phyloP scores from a whole-genome alignment of 2,888 invertebrate genomes.

The Alloplasta piceator region DNA sequence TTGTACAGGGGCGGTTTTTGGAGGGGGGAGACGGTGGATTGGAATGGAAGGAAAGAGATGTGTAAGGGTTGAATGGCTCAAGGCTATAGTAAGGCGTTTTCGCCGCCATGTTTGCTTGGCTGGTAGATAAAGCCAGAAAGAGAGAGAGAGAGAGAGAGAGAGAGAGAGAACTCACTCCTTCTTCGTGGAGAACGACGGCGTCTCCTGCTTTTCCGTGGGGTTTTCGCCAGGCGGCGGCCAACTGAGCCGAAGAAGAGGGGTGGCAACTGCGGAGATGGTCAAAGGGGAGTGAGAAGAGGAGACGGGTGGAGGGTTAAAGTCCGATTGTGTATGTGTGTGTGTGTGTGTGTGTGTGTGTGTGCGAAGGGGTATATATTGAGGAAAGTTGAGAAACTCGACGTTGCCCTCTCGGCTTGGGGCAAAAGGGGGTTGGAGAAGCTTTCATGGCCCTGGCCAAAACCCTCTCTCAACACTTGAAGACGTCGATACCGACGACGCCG shows the following conservation, averaged over 20 bases:
- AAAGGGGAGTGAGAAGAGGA: slow-evolving; percentile 38
- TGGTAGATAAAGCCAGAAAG: slow-evolving; percentile 45
- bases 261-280: slow-evolving; percentile 58
- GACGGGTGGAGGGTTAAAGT: slow-evolving; percentile 35
- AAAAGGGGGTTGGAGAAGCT: slow-evolving; percentile 33
- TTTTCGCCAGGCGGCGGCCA: slow-evolving; percentile 72
- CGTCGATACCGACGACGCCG: slow-evolving; percentile 74
- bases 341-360: not conserved
- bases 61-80: slow-evolving; percentile 75
- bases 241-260: slow-evolving; percentile 68
- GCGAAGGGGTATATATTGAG: slow-evolving; percentile 33
- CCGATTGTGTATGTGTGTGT: not conserved
- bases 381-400: slow-evolving; percentile 61
- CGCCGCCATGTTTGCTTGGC: slow-evolving; percentile 77
- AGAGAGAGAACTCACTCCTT: slow-evolving; percentile 51
- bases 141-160: not conserved
- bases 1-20: slow-evolving; percentile 42
- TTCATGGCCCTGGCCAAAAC: slow-evolving; percentile 56
- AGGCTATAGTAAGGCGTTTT: slow-evolving; percentile 74
- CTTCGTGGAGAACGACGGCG: slow-evolving; percentile 63
- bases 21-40: slow-evolving; percentile 19
- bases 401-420: slow-evolving; percentile 37
- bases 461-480: slow-evolving; percentile 73
- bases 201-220: slow-evolving; percentile 69
- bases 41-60: slow-evolving; percentile 44